phyloP scores from a whole-genome alignment of 2,888 invertebrate species.

The Acronicta leporina region DNA sequence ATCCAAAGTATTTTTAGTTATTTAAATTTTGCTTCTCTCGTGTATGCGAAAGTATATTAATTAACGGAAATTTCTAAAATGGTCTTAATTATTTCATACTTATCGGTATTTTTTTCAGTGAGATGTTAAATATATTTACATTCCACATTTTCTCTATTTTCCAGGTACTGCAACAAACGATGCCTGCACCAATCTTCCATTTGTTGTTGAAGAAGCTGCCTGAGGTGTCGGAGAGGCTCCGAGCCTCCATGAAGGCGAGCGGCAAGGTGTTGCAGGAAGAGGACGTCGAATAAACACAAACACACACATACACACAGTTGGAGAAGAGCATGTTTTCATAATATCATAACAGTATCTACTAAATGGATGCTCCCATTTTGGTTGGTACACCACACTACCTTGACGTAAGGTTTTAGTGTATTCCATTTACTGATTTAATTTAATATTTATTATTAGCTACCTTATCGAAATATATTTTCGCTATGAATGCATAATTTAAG shows the following conservation, averaged over 20 bases:
- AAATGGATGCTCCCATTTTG: constrained; percentile 50
- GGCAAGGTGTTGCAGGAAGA: constrained; percentile 80
- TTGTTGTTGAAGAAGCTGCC: constrained; percentile 95
- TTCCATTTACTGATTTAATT: constrained; percentile 36
- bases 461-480: constrained; percentile 36
- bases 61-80: too few species aligned
- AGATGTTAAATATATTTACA: too few species aligned
- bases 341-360: constrained; percentile 50
- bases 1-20: too few species aligned
- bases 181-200: constrained; percentile 98
- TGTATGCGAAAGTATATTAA: too few species aligned
- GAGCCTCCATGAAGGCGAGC: constrained; percentile 78
- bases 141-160: constrained; percentile 8
- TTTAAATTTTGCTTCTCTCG: too few species aligned
- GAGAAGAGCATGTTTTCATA: constrained; percentile 50
- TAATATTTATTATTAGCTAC: constrained; percentile 41
- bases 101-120: too few species aligned
- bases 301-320: constrained; percentile 25
- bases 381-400: constrained; percentile 37
- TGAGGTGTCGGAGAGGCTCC: constrained; percentile 86
- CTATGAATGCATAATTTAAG: constrained; percentile 41
- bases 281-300: constrained; percentile 79
- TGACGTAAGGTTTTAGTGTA: constrained; percentile 33
- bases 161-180: constrained; percentile 96
- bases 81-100: too few species aligned